Base-by-base conservation (phyloP, 2,888 invertebrate species). In the Xestia sexstrigata region DNA sequence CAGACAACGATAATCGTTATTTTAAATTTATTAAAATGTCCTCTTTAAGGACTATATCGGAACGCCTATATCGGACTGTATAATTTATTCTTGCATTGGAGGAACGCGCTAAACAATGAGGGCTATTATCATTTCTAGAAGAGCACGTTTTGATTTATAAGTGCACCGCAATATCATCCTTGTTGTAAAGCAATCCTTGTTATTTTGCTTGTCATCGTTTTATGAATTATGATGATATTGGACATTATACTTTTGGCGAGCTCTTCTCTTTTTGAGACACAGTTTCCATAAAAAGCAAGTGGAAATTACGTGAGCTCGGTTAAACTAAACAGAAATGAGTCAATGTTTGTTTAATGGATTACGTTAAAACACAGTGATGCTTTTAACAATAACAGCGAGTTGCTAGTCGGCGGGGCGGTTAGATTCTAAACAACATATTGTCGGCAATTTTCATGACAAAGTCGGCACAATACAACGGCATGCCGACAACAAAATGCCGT, bases 1-100 rank as follows among this genome's bases (percentile, higher is more conserved):
- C 91, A 94, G 93, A 94, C 95, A 95, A 95, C 96, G 96, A 96
- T 96, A 95, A 96, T 96, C 96, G 95, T 96, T 96, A 96, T 96
- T 96, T 96, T 96, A 96, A 96, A 96, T 96, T 96, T 96, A 96
- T 96, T 96, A 96, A 96, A 96, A 96, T 96, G 96, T 95, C 95
- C 95, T 95, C 96, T 94, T 95, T 93, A 95, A 96, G 96, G 96
- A 95, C 96, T 95, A 94, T 96, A 96, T 96, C 96, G 95, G 95
- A 92, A 93, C 93, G 93, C 94, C 94, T 95, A 94, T 95, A 96
- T 96, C 96, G 94, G 95, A 95, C 95, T 96, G 95, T 95, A 95
- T 96, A 96, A 96, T 96, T 96, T 96, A 96, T 95, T 95, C 95
- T 92, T 93, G 92, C 94, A 92, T 91, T 90, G 93, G 92, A 93